A percentile compares a stretch with the other conserved stretches of the same genome.
Evolutionary conservation across 1,140 invertebrate genomes (phyloP).

Genomic region (Orchesella cincta): DNA sequence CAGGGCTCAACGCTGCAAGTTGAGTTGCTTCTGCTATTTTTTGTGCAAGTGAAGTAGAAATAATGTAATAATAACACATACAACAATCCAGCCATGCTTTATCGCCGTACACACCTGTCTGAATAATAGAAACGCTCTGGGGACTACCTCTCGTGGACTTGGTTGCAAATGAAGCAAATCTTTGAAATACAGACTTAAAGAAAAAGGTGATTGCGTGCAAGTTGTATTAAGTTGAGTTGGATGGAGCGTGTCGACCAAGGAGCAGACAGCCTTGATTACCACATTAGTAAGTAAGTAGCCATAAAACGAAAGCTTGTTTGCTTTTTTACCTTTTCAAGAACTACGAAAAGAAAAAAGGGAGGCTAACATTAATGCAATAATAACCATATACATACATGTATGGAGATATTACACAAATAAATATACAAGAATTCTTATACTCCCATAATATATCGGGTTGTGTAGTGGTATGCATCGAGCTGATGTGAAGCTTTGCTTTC

Average conservation of each 20-base stretch:
- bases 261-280: not conserved
- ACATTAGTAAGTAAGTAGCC: slow-evolving; percentile 17
- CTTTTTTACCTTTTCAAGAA: not conserved
- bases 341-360: not conserved
- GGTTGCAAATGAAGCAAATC: slow-evolving; percentile 8
- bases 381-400: not conserved
- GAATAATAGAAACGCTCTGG: slow-evolving; percentile 10
- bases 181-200: slow-evolving; percentile 5
- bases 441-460: no score
- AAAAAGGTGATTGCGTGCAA: slow-evolving; percentile 7
- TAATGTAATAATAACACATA: no score
- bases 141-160: slow-evolving; percentile 18
- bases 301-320: slow-evolving; percentile 22
- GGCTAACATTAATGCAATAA: not conserved
- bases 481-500: no score
- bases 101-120: slow-evolving; percentile 17
- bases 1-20: no score
- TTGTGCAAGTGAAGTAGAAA: no score
- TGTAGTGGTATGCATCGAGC: no score
- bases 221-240: slow-evolving; percentile 1
- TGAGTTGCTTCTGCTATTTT: no score
- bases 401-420: no score
- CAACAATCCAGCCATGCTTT: no score
- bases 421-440: no score
- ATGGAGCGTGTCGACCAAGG: slow-evolving; percentile 1